Base-by-base conservation (phyloP, 2,113 vertebrate genomes). In the Pseudopodoces humilis region DNA sequence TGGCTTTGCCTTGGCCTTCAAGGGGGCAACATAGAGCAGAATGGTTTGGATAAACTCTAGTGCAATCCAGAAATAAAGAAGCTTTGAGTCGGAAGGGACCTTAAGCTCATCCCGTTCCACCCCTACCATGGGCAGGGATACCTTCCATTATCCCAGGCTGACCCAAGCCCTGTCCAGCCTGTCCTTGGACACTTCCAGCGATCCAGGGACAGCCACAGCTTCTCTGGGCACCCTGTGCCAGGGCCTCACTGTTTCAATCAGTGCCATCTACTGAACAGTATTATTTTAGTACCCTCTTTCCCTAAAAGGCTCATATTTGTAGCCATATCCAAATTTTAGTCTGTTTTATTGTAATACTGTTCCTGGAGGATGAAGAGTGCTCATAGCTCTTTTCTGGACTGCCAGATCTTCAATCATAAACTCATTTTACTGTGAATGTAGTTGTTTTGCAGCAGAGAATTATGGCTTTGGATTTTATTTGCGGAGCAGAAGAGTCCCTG, bases 91-190 rank as follows among this genome's bases (percentile, higher is more conserved):
- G 31, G 43, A 63, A 56, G 8, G 30, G 31, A 37, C 17, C 21
- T 21, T 55, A 13, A 56, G 49, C 5, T 49, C 35, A 33, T 55
- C 47, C 13, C 6, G 11, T 55, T 63, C 21, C 49, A 49, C 20
- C 6, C 13, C 20, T 67, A 13, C 37, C 15, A 10, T 6, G 23
- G 41, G 8, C 77, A 39, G 27, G 31, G 44, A 9, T 44, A 24
- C 6, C 30, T 69, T 47, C 10, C 30, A 7, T 24, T 10, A 0
- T 8, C 9, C 39, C 41, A 83, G 39, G 1, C 0, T 56, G 18
- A 7, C 56, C 55, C 47, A 31, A 47, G 6, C 9, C 11, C 30
- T 2, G 1, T 55, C 39, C n/a, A 62, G 0, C 41, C 47, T 55
- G 17, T 25, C 30, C 41, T 55, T 62, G 71, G 10, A 24, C 22